Evolutionary conservation across 2,797 vertebrate genomes (phyloP), one percentile per base, ranked within the genome.

Genomic region (Eidolon dupreanum): DNA sequence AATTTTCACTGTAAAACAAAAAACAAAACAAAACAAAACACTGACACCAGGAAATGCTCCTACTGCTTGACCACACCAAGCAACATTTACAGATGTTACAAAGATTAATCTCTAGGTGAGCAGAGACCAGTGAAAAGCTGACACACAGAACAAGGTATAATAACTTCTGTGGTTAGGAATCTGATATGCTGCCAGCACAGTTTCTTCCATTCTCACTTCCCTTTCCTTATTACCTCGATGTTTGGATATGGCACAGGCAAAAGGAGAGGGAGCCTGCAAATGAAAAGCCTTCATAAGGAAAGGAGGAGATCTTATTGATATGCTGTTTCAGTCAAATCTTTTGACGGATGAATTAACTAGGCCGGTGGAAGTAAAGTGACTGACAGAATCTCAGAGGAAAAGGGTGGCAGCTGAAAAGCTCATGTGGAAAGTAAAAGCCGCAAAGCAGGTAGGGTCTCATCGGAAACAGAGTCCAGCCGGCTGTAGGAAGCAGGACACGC

Each of bases 81-180:
- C 19, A 91, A 77, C 46, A 96, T 59, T 93, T 88, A 84, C 36
- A 36, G 59, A 95, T 55, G 43, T 90, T 66, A 10, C 19, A 19
- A 38, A 53, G 20, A n/a, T 7, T 68, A n/a, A 83, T 31, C 11
- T 53, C 10, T 43, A 70, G 66, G 3, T 78, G 26, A 90, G 53
- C 55, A 63, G 51, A 8, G 31, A 84, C 74, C 89, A 95, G 26
- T 93, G 28, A 84, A 73, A 66, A 20, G 2, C 12, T 88, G 66
- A 19, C 12, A 41, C 20, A 28, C 0, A 90, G 33, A 26, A 33
- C 19, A 43, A 70, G 65, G 38, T 46, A 26, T 5, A 90, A 65
- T 3, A 22, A 11, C 8, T 77, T 89, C 41, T 51, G 8, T 73
- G 31, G 66, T 46, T 0, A 2, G 3, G 51, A 63, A 24, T 90